Base-by-base conservation (phyloP, 2,888 invertebrate species). In the Mimachlamys varia region DNA sequence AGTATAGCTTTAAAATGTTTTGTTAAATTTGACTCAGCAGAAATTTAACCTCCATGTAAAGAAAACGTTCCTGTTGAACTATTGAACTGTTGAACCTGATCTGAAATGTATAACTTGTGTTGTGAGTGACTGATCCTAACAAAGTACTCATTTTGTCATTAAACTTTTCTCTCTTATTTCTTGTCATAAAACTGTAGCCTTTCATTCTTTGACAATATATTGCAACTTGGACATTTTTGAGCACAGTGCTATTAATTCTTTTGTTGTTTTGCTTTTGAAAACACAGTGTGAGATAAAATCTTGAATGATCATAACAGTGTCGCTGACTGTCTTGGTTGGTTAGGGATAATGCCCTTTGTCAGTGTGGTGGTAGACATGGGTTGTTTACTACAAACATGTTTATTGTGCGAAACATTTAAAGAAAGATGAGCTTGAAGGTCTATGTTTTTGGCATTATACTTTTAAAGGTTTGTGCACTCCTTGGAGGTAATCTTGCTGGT, bases 311-410 rank as follows among this genome's bases (percentile, higher is more conserved):
- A n/a, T n/a, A n/a, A n/a, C n/a, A n/a, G n/a, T n/a, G n/a, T n/a
- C n/a, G 4, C 33, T 76, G 33, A 27, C 76, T 22, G 27, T 76
- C 76, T 76, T 76, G 33, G 4, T 33, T 76, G 76, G 76, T 33
- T 76, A 76, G 76, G 33, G 76, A 33, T 33, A 76, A 27, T 76
- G 22, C 76, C 76, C 27, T 33, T 76, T 33, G 22, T 33, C 76
- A 76, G 12, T 27, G 2, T 33, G 19, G 53, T 22, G 7, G 12
- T 76, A 76, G 76, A 76, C 27, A 33, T 22, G 33, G 33, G 12
- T 76, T 76, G 76, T 76, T 76, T 76, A 76, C 76, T 76, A 76
- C 10, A 22, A 76, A 76, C 76, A 76, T 33, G 76, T 76, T 76
- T 76, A 15, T 76, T 76, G 76, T 76, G 27, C 27, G 27, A 76